These are phyloP conservation scores for Dinocampus coccinellae DNA, from an alignment of 2,888 invertebrate species.

Conservation along the genomic window DNA sequence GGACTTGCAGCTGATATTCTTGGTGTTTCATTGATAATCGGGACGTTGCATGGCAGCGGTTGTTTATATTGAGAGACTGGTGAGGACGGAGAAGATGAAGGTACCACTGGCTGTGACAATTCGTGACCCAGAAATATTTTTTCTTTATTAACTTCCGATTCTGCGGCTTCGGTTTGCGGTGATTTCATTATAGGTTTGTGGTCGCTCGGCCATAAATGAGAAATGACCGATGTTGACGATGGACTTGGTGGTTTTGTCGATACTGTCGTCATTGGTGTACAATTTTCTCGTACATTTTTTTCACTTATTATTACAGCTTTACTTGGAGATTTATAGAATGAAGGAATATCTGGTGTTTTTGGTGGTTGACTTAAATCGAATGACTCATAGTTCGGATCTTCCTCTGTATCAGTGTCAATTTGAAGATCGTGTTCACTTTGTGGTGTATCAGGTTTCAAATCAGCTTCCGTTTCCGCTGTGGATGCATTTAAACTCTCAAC, in stretches of 20 bases:
- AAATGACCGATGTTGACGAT: conserved; percentile 70
- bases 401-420: conserved; percentile 89
- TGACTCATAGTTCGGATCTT: conserved; percentile 72
- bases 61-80: conserved; percentile 53
- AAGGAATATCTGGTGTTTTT: conserved; percentile 73
- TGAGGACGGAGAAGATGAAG: conserved; percentile 22
- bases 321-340: conserved; percentile 70
- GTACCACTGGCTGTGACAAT: conserved; percentile 12
- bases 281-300: conserved; percentile 45
- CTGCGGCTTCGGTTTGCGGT: conserved; percentile 51
- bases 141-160: conserved; percentile 51
- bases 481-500: conserved; percentile 82
- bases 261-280: conserved; percentile 37
- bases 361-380: conserved; percentile 72
- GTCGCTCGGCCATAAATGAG: conserved; percentile 73
- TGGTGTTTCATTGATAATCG: conserved; percentile 54
- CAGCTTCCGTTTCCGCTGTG: conserved; percentile 68
- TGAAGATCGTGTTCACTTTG: conserved; percentile 86
- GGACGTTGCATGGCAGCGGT: conserved; percentile 53
- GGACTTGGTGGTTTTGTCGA: conserved; percentile 58
- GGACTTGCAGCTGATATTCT: conserved; percentile 54
- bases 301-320: conserved; percentile 45
- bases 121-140: conserved; percentile 36
- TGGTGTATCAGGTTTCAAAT: conserved; percentile 85
- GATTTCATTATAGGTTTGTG: conserved; percentile 67